Base-by-base conservation (phyloP, 2,888 invertebrate species). In the Parelbella ahira region DNA sequence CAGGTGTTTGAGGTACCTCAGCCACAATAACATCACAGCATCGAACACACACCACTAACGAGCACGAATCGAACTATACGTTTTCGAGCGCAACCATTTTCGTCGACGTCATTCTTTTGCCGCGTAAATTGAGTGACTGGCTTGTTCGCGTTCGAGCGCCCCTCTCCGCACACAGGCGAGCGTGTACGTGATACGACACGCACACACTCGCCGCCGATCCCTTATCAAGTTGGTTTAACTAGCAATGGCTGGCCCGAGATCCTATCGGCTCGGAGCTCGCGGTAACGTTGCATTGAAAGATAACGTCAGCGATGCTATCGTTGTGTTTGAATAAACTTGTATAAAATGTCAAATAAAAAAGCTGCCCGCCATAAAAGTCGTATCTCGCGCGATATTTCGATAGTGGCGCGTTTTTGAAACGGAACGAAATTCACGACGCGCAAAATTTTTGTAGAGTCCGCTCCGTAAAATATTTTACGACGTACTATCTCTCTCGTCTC, bases 211-310 rank as follows among this genome's bases (percentile, higher is more conserved):
- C 56, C 29, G 29, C 47, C 79, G 83, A 80, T 80, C 77, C 76
- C 84, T 86, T 87, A 86, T 87, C 87, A 82, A 67, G 60, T 72
- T 57, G 83, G 81, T 82, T 79, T 82, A 84, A 84, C 87, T 86
- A 87, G 87, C 87, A 78, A 84, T 81, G 84, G 79, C 77, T 73
- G 78, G 80, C 79, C 84, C 78, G 74, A 78, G 86, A 84, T 86
- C 68, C 63, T 86, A 86, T 86, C 86, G 71, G 37, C 54, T 55
- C 67, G 67, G 71, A 68, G 80, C 83, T 77, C 84, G 87, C 84
- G 86, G 87, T 84, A 83, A 86, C 84, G 83, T 82, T 86, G 87
- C 87, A 87, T 86, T 84, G 83, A 82, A 81, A 87, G 86, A 86
- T 86, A 87, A 86, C 76, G 84, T 87, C 84, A 69, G 62, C 66